These are phyloP conservation scores for Crax fasciolata DNA, from an alignment of 2,797 vertebrate species.

Conservation along the genomic window DNA sequence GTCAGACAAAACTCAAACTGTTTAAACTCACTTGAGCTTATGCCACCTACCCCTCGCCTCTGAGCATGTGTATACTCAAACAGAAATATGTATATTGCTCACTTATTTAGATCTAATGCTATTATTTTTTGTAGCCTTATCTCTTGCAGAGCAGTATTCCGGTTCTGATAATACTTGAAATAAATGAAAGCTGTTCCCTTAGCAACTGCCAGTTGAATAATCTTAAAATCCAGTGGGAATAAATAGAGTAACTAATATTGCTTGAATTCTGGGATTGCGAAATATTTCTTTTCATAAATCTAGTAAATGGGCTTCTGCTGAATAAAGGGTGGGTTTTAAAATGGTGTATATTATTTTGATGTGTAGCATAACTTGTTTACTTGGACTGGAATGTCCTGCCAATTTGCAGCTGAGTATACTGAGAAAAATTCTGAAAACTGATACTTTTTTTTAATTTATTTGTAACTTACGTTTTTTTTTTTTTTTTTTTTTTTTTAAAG, in stretches of 20 bases:
- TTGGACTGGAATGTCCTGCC: constrained; percentile 6
- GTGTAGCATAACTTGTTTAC: constrained; percentile 34
- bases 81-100: neutral
- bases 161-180: constrained; percentile 21
- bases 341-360: constrained; percentile 46
- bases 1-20: neutral
- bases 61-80: neutral
- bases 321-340: constrained; percentile 44
- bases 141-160: neutral
- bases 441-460: constrained; percentile 30
- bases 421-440: constrained; percentile 33
- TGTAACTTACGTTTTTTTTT: constrained; percentile 17
- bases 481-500: constrained; percentile 31
- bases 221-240: constrained; percentile 11
- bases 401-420: neutral
- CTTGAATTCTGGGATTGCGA: neutral
- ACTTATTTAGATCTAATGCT: constrained; percentile 14
- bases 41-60: neutral
- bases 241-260: constrained; percentile 59
- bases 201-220: constrained; percentile 52
- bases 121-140: neutral
- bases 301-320: constrained; percentile 11
- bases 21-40: neutral
- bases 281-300: constrained; percentile 49
- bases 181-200: constrained; percentile 53